These are phyloP conservation scores for Brachyptera putata DNA, from an alignment of 2,888 invertebrate species.

Conservation along the genomic window DNA sequence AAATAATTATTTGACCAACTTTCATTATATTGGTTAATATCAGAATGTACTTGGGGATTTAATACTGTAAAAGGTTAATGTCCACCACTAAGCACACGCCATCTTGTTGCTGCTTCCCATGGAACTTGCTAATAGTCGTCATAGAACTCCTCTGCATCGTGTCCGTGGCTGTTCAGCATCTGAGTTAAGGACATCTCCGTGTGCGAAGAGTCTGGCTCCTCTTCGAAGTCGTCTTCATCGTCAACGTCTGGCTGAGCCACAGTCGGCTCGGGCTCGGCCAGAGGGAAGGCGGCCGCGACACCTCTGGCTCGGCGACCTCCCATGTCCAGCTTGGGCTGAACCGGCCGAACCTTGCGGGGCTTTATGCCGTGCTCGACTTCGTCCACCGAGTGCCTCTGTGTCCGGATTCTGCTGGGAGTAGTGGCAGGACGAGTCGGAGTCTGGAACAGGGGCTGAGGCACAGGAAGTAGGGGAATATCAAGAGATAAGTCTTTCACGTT, in stretches of 20 bases:
- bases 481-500: slow-evolving; percentile 42
- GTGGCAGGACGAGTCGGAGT: no score
- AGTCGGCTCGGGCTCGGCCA: neutral
- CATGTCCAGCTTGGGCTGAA: neutral
- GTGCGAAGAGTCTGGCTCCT: slow-evolving; percentile 39
- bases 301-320: neutral
- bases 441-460: no score
- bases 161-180: slow-evolving; percentile 53
- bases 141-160: slow-evolving; percentile 61
- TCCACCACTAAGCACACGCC: no score
- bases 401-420: neutral
- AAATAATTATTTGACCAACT: no score
- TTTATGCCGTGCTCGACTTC: neutral
- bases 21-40: no score
- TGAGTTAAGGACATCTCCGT: slow-evolving; percentile 44
- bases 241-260: slow-evolving; percentile 29
- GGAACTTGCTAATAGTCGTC: slow-evolving; percentile 67
- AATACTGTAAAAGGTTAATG: no score
- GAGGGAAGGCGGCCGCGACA: neutral
- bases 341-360: neutral
- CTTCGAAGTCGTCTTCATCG: slow-evolving; percentile 40
- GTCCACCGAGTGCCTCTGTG: neutral
- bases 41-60: no score
- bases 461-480: neutral
- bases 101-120: no score